A percentile compares a stretch with the other conserved stretches of the same genome.
Evolutionary conservation across 2,797 vertebrate genomes (phyloP).

Genomic region (Falco columbarius): DNA sequence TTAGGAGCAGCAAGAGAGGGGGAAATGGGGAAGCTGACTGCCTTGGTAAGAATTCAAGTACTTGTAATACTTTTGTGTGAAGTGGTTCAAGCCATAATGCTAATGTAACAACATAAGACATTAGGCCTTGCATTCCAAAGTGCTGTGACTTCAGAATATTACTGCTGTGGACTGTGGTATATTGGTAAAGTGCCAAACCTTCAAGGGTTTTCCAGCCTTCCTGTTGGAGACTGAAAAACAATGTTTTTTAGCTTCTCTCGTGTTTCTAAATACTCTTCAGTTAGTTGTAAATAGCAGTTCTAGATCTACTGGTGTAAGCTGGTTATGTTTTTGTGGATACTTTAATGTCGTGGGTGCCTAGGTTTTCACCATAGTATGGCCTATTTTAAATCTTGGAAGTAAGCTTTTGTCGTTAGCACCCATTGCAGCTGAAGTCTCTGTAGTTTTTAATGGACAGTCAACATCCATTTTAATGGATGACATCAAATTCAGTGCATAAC

Average conservation of each 20-base stretch:
- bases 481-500: not conserved
- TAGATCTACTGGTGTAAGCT: not conserved
- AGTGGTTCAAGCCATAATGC: not conserved
- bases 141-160: not conserved
- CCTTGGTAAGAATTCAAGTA: constrained; percentile 81
- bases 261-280: not conserved
- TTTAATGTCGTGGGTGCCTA: not conserved
- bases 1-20: constrained; percentile 89
- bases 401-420: not conserved
- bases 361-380: not conserved
- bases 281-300: not conserved
- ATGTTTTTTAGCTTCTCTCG: not conserved
- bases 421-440: not conserved
- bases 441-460: not conserved
- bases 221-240: not conserved
- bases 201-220: not conserved
- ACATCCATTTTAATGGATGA: not conserved
- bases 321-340: not conserved
- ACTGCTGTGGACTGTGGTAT: not conserved
- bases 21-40: constrained; percentile 77
- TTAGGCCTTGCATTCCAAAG: not conserved
- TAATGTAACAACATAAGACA: not conserved
- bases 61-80: not conserved
- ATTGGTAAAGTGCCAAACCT: not conserved
- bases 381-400: not conserved